phyloP scores from a whole-genome alignment of 2,888 invertebrate species.

The Microctonus brassicae region DNA sequence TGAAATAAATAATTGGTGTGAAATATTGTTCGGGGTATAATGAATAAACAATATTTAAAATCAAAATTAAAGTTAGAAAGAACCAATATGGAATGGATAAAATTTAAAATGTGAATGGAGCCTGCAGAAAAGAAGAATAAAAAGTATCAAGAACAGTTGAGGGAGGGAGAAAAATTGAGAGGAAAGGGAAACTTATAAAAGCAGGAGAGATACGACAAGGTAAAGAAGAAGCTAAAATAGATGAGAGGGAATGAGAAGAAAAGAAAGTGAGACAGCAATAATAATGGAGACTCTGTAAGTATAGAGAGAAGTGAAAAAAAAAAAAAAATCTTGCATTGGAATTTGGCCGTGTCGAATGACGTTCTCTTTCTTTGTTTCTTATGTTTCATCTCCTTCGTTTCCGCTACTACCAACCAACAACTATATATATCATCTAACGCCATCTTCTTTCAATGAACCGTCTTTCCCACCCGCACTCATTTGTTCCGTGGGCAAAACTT shows the following conservation, averaged over 20 bases:
- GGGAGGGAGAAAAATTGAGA: conserved; percentile 19
- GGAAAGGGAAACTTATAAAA: conserved; percentile 46
- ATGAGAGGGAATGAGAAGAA: conserved; percentile 33
- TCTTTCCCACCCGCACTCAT: conserved; percentile 32
- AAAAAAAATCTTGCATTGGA: conserved; percentile 32
- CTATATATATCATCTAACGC: conserved; percentile 35
- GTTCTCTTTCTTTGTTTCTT: conserved; percentile 41
- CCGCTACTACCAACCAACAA: conserved; percentile 4
- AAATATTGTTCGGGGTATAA: too few species aligned
- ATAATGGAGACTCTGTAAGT: conserved; percentile 62
- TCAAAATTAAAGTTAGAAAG: too few species aligned
- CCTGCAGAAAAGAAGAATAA: too few species aligned
- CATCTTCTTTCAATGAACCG: conserved; percentile 4
- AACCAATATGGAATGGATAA: too few species aligned
- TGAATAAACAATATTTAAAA: too few species aligned
- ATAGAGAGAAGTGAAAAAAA: conserved; percentile 37
- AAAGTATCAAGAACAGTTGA: too few species aligned
- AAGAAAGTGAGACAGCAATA: conserved; percentile 58
- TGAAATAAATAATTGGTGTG: too few species aligned
- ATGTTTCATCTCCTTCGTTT: conserved; percentile 34
- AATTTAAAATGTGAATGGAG: too few species aligned
- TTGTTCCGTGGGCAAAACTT: conserved; percentile 32
- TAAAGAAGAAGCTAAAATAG: conserved; percentile 28
- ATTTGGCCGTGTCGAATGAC: conserved; percentile 28
- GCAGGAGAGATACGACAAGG: conserved; percentile 43